Evolutionary conservation across 1,140 invertebrate species (phyloP).

Genomic region (Pogonomyrmex californicus): DNA sequence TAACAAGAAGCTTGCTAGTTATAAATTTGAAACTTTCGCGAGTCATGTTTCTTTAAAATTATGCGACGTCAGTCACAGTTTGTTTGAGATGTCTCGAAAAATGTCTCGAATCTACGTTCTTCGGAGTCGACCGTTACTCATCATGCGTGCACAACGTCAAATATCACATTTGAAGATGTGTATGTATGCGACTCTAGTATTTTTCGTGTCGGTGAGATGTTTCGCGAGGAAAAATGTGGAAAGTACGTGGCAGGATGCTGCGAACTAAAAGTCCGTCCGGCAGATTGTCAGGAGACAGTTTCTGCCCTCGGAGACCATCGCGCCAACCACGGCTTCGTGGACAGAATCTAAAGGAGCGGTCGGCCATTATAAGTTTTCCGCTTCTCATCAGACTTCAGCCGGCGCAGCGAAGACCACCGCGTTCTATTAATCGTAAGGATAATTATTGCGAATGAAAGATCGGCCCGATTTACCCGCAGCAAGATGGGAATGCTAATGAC

Average conservation of each 20-base stretch:
- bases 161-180: constrained; percentile 58
- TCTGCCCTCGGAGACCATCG: constrained; percentile 71
- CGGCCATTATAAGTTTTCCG: constrained; percentile 67
- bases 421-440: constrained; percentile 69
- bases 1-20: constrained; percentile 22
- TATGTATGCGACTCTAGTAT: constrained; percentile 64
- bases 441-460: constrained; percentile 67
- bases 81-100: background rate
- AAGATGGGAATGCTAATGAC: constrained; percentile 60
- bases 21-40: constrained; percentile 7
- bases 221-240: constrained; percentile 58
- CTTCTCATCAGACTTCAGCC: constrained; percentile 56
- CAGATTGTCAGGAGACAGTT: constrained; percentile 80
- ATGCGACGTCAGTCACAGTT: background rate
- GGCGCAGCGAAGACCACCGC: background rate
- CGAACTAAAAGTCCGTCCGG: constrained; percentile 67
- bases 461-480: constrained; percentile 36
- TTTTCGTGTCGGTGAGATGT: constrained; percentile 65
- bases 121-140: background rate
- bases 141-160: constrained; percentile 11
- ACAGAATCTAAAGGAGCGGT: constrained; percentile 76
- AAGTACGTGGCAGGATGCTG: constrained; percentile 59
- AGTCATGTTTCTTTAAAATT: constrained; percentile 25
- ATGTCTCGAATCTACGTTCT: background rate
- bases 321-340: constrained; percentile 74